Evolutionary conservation across 2,888 invertebrate species (phyloP).

Genomic region (Pammene fasciana): DNA sequence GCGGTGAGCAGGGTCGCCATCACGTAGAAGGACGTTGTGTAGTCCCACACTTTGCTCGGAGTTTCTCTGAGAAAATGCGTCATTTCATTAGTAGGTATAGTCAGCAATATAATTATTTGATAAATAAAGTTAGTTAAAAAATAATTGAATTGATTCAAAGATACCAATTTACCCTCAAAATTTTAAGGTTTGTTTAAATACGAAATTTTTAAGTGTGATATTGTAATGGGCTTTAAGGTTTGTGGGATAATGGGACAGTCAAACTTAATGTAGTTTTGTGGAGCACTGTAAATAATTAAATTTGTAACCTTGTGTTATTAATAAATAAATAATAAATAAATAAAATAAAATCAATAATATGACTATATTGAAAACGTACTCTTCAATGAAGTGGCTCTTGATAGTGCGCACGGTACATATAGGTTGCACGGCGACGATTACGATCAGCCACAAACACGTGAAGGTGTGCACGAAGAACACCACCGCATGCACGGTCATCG

Average conservation of each 20-base stretch:
- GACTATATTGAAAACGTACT: constrained; percentile 52
- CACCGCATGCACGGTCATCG: constrained; percentile 65
- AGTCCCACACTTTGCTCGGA: constrained; percentile 68
- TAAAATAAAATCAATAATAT: neutral
- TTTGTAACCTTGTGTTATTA: too few relatives aligned
- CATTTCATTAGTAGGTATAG: neutral
- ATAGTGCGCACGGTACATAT: constrained; percentile 63
- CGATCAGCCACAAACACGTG: constrained; percentile 68
- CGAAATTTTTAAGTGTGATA: too few relatives aligned
- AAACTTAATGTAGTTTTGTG: too few relatives aligned
- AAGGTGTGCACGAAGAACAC: constrained; percentile 69
- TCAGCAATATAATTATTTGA: too few relatives aligned
- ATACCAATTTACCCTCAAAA: too few relatives aligned
- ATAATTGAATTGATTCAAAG: too few relatives aligned
- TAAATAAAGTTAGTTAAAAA: too few relatives aligned
- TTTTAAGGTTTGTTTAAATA: too few relatives aligned
- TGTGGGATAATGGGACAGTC: too few relatives aligned
- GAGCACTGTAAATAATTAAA: too few relatives aligned
- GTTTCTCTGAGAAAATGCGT: constrained; percentile 56
- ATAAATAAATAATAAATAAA: too few relatives aligned
- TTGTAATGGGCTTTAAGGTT: too few relatives aligned
- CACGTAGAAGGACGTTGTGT: constrained; percentile 69
- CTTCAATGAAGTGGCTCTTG: constrained; percentile 66
- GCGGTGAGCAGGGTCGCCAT: constrained; percentile 65
- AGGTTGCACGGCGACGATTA: constrained; percentile 60